phyloP scores from a whole-genome alignment of 2,888 invertebrate genomes.

The Terebella lapidaria region DNA sequence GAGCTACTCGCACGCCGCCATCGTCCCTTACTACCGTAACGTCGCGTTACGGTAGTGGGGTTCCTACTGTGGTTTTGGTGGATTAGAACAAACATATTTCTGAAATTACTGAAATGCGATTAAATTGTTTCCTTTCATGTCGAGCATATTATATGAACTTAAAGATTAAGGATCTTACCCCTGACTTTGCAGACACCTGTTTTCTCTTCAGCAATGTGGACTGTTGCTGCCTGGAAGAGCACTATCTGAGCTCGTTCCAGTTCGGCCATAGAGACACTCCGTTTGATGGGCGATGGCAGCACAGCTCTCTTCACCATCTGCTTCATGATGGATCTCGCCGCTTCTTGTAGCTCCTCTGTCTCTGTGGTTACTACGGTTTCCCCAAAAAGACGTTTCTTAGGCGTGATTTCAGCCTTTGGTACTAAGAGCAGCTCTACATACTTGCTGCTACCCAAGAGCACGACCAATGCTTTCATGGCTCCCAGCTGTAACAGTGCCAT shows the following conservation, averaged over 20 bases:
- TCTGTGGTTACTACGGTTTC: constrained; percentile 19
- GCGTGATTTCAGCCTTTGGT: constrained; percentile 31
- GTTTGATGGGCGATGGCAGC: constrained; percentile 37
- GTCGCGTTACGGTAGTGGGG: too few species aligned
- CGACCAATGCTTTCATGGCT: constrained; percentile 59
- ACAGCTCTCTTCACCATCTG: constrained; percentile 46
- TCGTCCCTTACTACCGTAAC: too few species aligned
- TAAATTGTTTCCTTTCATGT: too few species aligned
- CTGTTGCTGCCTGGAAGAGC: constrained; percentile 38
- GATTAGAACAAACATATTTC: too few species aligned
- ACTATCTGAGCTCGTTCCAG: constrained; percentile 49
- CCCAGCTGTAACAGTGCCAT: constrained; percentile 59
- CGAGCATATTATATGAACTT: too few species aligned
- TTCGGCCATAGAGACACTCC: constrained; percentile 44
- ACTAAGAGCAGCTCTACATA: constrained; percentile 60
- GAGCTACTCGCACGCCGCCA: too few species aligned
- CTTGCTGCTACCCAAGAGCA: constrained; percentile 57
- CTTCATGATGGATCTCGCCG: constrained; percentile 41
- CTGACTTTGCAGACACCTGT: not conserved
- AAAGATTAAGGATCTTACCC: too few species aligned
- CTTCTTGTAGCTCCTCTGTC: constrained; percentile 25
- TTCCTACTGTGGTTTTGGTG: too few species aligned
- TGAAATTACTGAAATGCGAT: too few species aligned
- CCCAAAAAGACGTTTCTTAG: not conserved
- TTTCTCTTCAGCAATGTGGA: constrained; percentile 34